Conservation (phyloP, 2,113 vertebrate species). For the Glaucidium brasilianum region DNA sequence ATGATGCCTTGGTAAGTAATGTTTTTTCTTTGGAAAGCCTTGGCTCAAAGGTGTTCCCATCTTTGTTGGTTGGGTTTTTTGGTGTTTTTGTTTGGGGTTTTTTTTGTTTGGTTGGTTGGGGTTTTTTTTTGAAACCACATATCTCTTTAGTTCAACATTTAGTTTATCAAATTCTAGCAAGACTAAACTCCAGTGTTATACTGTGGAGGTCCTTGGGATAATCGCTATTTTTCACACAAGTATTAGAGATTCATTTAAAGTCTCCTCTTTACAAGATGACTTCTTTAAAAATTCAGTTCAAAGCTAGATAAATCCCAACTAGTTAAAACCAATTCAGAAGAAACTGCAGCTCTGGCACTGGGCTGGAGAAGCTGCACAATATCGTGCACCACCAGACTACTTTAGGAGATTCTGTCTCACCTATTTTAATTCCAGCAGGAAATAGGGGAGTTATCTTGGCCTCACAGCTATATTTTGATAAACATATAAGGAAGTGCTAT, state of each 20-base stretch:
- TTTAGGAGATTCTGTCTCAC: neutral
- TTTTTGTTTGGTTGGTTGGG: neutral
- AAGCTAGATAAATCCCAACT: conserved; percentile 27
- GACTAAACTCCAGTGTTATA: neutral
- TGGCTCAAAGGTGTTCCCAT: neutral
- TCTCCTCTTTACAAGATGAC: neutral
- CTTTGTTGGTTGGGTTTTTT: too few relatives aligned
- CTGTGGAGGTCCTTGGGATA: neutral
- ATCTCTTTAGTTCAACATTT: neutral
- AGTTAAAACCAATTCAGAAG: conserved; percentile 51
- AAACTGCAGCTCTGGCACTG: neutral
- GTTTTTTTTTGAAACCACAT: neutral
- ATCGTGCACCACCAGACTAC: neutral
- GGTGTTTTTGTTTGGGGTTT: too few relatives aligned
- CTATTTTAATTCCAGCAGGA: conserved; percentile 8
- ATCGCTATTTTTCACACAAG: neutral
- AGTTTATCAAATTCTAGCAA: neutral
- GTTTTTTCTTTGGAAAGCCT: neutral
- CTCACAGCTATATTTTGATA: conserved; percentile 37
- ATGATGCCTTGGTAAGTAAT: neutral
- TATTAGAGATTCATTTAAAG: neutral
- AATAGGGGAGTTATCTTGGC: conserved; percentile 9
- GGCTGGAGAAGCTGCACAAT: neutral
- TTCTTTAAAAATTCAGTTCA: neutral
- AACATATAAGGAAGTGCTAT: conserved; percentile 15